A percentile compares a stretch with the other conserved stretches of the same genome.
Evolutionary conservation across 2,113 vertebrate genomes (phyloP).

Genomic region (Xyrauchen texanus): DNA sequence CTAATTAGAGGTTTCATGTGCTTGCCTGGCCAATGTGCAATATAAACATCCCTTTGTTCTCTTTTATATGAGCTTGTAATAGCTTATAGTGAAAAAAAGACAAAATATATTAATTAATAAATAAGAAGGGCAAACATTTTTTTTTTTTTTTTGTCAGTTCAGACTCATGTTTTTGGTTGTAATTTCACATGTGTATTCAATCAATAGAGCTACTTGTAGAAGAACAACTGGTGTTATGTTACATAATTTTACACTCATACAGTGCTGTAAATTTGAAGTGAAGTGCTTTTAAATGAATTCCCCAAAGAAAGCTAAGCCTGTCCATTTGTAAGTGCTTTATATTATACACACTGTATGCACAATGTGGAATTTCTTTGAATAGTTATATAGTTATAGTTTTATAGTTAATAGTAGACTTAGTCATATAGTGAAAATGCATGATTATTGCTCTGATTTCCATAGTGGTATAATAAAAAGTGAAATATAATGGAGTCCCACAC

Average conservation of each 20-base stretch:
- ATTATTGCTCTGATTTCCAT: conserved; percentile 4
- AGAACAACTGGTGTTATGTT: background rate
- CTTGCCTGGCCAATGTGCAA: conserved; percentile 41
- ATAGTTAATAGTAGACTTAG: conserved; percentile 3
- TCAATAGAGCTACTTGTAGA: background rate
- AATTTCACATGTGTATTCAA: background rate
- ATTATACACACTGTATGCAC: too few relatives aligned
- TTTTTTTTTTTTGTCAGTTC: too few relatives aligned
- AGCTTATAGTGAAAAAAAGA: conserved; percentile 20
- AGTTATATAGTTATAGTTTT: too few relatives aligned
- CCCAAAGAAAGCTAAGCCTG: background rate
- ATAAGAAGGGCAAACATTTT: too few relatives aligned
- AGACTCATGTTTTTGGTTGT: background rate
- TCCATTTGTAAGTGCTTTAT: background rate
- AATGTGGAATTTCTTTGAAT: too few relatives aligned
- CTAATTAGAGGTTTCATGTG: conserved; percentile 57
- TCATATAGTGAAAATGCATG: background rate
- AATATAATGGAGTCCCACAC: conserved; percentile 12
- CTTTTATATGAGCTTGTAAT: conserved; percentile 36
- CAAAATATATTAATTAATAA: background rate
- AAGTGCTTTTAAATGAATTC: background rate
- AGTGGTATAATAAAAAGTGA: background rate
- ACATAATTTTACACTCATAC: background rate
- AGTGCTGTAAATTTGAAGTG: conserved; percentile 5
- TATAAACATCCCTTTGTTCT: conserved; percentile 56